These are phyloP conservation scores for Andricus curvator DNA, from an alignment of 2,888 invertebrate genomes.

Conservation along the genomic window DNA sequence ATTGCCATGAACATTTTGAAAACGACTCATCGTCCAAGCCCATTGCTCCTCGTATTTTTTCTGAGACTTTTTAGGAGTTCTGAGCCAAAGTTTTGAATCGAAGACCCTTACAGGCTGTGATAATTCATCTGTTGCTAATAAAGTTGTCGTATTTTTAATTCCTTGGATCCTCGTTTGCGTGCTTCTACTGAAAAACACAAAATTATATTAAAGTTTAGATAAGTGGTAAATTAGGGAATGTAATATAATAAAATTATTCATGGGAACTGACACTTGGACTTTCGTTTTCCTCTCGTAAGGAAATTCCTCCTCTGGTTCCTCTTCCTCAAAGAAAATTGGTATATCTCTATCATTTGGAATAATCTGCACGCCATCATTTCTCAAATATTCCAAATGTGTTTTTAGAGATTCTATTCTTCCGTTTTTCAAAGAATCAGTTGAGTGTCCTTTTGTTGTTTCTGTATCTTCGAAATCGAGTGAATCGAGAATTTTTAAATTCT, in stretches of 20 bases:
- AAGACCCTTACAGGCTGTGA: constrained; percentile 54
- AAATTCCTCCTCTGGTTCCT: constrained; percentile 54
- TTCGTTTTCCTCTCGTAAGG: constrained; percentile 47
- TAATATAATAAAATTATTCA: constrained; percentile 48
- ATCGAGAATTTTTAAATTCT: constrained; percentile 27
- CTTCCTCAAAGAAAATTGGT: constrained; percentile 61
- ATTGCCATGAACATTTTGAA: constrained; percentile 66
- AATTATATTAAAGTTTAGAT: constrained; percentile 9
- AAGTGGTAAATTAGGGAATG: constrained; percentile 32
- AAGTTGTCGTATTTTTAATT: constrained; percentile 52
- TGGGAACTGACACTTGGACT: constrained; percentile 49
- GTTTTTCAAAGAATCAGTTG: background rate
- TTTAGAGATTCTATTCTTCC: background rate
- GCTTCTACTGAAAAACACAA: constrained; percentile 56
- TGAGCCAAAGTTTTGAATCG: constrained; percentile 42
- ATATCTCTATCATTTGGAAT: constrained; percentile 62
- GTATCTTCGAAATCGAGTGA: constrained; percentile 7
- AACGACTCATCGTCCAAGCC: constrained; percentile 62
- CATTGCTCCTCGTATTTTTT: constrained; percentile 62
- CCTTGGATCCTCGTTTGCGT: constrained; percentile 66
- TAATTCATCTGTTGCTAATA: constrained; percentile 55
- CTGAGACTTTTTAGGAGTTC: constrained; percentile 20
- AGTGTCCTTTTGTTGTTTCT: background rate
- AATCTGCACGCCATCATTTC: background rate
- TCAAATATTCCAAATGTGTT: background rate